Base-by-base conservation (phyloP, 2,888 invertebrate genomes). In the Aelia acuminata region DNA sequence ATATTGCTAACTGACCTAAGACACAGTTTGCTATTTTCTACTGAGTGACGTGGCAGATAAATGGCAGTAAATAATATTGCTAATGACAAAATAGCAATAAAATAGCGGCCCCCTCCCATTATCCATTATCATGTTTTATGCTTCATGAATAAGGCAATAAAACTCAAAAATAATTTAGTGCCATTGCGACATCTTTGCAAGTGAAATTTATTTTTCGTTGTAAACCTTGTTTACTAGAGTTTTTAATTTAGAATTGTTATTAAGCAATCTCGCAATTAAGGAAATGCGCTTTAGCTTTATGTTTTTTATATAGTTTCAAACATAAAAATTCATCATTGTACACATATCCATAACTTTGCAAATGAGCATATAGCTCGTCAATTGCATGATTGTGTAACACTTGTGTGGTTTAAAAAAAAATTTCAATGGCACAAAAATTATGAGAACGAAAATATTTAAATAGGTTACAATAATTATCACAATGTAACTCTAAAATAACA, bases 121-220 rank as follows among this genome's bases (percentile, higher is more conserved):
- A 70, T 3, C 10, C 18, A 70, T 31, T 70, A 70, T 5, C 18
- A 35, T 70, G 31, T 15, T 31, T 35, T 35, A 70, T 31, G 63
- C 31, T 70, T 35, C 63, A 70, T 70, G 63, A 70, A 70, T 70
- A 70, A 26, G 18, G 5, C 63, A 15, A 70, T 70, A 70, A 70
- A 70, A 35, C 35, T 18, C 63, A 70, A 70, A 70, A 70, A 70
- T 35, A 70, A 70, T 70, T 35, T 70, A 18, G 31, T 70, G 63
- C 4, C 8, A 1, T 70, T 70, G 63, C 18, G 7, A 35, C 63
- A 20, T 5, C 1, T 3, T 18, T 35, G 18, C 35, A 31, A 70
- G 63, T 31, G 31, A 26, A 26, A 57, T 1, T 57, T 57, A 15
- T 63, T 31, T 63, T 53, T 53, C 1, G n/a, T 26, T 26, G 26